phyloP scores from a whole-genome alignment of 2,113 vertebrate genomes.

The Phalacrocorax aristotelis region DNA sequence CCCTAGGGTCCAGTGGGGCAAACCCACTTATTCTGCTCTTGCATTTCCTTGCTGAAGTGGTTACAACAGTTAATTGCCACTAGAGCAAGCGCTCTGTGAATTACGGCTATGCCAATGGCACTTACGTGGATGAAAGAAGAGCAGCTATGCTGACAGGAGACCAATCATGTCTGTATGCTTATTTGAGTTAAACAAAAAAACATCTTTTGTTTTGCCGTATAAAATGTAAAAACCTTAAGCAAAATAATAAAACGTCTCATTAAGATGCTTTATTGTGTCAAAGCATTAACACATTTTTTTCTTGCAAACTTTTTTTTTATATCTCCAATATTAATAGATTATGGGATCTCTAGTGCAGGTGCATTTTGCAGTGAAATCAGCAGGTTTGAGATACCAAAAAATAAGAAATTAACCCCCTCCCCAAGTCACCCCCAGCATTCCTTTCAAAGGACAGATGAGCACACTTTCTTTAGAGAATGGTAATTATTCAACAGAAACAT shows the following conservation, averaged over 20 bases:
- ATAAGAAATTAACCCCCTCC: background rate
- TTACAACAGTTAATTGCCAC: background rate
- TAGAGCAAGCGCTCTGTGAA: background rate
- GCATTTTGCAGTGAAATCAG: background rate
- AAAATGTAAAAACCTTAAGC: background rate
- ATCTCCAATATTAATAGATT: background rate
- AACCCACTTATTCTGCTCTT: background rate
- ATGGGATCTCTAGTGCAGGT: background rate
- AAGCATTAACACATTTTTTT: background rate
- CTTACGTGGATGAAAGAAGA: background rate
- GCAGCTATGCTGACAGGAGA: background rate
- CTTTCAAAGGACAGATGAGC: background rate
- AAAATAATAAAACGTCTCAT: background rate
- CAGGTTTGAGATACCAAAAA: background rate
- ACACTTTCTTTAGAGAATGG: background rate
- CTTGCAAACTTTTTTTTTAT: background rate
- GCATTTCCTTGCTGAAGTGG: background rate
- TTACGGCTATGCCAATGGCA: background rate
- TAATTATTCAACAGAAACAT: background rate
- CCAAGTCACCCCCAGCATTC: background rate
- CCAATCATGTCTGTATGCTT: background rate
- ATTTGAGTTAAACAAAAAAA: background rate
- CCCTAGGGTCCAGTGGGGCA: fast-evolving
- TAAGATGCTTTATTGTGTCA: background rate
- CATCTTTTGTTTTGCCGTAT: background rate